phyloP scores from a whole-genome alignment of 2,113 vertebrate species.

The Balaeniceps rex region DNA sequence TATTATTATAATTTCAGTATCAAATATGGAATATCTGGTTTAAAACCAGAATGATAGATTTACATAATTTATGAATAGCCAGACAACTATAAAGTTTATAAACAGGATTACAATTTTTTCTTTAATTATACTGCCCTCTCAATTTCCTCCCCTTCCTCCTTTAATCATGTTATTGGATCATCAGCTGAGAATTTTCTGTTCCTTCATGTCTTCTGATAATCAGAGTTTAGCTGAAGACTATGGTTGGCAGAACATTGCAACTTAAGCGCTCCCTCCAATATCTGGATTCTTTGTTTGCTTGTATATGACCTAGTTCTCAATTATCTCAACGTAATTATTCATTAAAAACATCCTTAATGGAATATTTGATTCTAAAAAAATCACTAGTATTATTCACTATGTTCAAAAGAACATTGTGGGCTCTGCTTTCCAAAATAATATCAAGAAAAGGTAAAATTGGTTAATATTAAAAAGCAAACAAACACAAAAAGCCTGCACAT shows the following conservation, averaged over 20 bases:
- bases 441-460: background rate
- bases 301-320: background rate
- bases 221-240: background rate
- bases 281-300: background rate
- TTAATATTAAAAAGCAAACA: background rate
- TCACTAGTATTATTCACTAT: background rate
- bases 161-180: background rate
- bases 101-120: background rate
- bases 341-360: background rate
- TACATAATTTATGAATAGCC: background rate
- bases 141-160: background rate
- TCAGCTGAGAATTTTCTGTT: background rate
- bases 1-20: background rate
- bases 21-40: background rate
- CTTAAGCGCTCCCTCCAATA: fast-evolving
- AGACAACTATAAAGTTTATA: background rate
- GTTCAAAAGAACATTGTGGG: background rate
- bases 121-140: background rate
- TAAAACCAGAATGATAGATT: background rate
- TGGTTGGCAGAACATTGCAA: background rate
- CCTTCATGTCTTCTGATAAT: background rate
- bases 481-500: fast-evolving
- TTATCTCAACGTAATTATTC: background rate
- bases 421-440: background rate
- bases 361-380: background rate